Percentiles rank a stretch among this genome's conserved stretches.
Conservation (phyloP, 2,888 invertebrate species). For the Idaea biselata region DNA sequence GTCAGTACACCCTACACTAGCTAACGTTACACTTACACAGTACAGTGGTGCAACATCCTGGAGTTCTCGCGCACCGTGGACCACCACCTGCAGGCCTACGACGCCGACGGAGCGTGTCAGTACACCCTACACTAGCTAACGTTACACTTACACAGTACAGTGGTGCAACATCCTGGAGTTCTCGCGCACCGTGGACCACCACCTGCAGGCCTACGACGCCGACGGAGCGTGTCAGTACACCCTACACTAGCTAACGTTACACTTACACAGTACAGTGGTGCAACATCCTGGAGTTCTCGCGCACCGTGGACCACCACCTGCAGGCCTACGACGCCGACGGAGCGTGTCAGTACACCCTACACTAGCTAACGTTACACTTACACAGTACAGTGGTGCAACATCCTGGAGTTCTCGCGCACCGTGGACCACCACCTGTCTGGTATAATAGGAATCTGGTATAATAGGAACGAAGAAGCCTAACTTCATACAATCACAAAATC, state of each 20-base stretch:
- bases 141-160: too few species aligned
- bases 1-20: too few species aligned
- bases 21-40: too few species aligned
- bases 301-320: conserved; percentile 91
- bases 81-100: conserved; percentile 92
- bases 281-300: conserved; percentile 96
- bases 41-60: conserved; percentile 97
- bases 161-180: conserved; percentile 98
- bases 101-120: conserved; percentile 97
- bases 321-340: conserved; percentile 96
- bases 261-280: too few species aligned
- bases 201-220: conserved; percentile 94
- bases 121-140: too few species aligned
- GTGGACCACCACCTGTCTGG: conserved; percentile 91
- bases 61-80: conserved; percentile 95
- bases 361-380: too few species aligned
- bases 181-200: conserved; percentile 91
- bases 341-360: conserved; percentile 95
- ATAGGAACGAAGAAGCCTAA: too few species aligned
- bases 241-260: too few species aligned
- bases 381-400: conserved; percentile 98
- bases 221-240: conserved; percentile 97
- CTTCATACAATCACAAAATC: too few species aligned
- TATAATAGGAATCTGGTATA: too few species aligned
- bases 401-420: conserved; percentile 95